Evolutionary conservation across 2,888 invertebrate species (phyloP).

Genomic region (Drosophila neotestacea): DNA sequence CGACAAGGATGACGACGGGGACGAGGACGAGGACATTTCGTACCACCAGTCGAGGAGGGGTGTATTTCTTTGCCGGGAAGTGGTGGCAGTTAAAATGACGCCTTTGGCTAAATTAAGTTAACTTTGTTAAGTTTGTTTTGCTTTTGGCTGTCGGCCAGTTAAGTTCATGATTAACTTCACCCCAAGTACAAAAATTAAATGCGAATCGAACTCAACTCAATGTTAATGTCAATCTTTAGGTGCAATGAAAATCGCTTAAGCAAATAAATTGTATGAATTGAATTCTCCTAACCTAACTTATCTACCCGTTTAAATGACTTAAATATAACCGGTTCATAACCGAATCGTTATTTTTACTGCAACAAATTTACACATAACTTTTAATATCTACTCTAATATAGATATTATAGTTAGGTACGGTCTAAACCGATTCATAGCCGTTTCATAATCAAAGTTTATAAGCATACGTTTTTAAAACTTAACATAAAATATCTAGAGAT

Average conservation of each 20-base stretch:
- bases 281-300: too few relatives aligned
- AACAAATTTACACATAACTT: too few relatives aligned
- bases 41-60: not conserved
- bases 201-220: slow-evolving; percentile 3
- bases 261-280: too few relatives aligned
- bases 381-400: too few relatives aligned
- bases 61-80: slow-evolving; percentile 9
- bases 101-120: slow-evolving; percentile 74
- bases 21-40: slow-evolving; percentile 1
- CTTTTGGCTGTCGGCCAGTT: slow-evolving; percentile 41
- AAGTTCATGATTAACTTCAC: slow-evolving; percentile 52
- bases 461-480: too few relatives aligned
- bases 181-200: slow-evolving; percentile 31
- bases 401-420: too few relatives aligned
- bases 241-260: not conserved
- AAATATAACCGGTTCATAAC: not conserved
- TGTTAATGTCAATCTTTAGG: not conserved
- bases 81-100: slow-evolving; percentile 69
- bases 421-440: not conserved
- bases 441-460: too few relatives aligned
- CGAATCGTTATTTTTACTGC: not conserved
- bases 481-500: too few relatives aligned
- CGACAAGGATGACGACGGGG: slow-evolving; percentile 33
- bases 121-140: slow-evolving; percentile 74
- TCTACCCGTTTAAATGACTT: too few relatives aligned